Evolutionary conservation across 2,888 invertebrate genomes (phyloP).

Genomic region (Argynnis bischoffii): DNA sequence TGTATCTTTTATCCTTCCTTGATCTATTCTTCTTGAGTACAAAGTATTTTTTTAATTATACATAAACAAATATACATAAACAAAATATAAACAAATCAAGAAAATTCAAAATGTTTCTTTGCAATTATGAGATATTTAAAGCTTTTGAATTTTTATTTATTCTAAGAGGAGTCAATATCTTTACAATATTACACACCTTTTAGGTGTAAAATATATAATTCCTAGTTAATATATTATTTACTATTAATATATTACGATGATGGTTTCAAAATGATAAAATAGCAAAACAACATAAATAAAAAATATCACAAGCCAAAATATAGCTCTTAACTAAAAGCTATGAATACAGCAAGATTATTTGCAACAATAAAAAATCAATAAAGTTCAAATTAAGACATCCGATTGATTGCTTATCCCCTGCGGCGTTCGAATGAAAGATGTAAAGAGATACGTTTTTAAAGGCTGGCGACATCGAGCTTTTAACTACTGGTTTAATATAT

Average conservation of each 20-base stretch:
- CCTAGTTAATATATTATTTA: too few species aligned
- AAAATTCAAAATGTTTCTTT: too few species aligned
- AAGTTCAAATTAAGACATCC: conserved; percentile 39
- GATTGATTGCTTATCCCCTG: conserved; percentile 37
- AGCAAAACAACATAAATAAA: neutral
- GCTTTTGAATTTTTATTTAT: too few species aligned
- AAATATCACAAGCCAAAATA: neutral
- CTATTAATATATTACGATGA: too few species aligned
- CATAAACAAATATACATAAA: too few species aligned
- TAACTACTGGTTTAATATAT: neutral
- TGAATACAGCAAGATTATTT: neutral
- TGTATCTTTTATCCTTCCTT: too few species aligned
- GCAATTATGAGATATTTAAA: too few species aligned
- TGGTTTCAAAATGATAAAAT: neutral
- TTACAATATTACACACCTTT: neutral
- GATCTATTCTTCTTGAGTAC: too few species aligned
- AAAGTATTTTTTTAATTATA: too few species aligned
- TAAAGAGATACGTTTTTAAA: conserved; percentile 34
- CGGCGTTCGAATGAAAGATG: conserved; percentile 46
- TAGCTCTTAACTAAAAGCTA: neutral
- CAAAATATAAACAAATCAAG: too few species aligned
- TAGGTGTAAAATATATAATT: too few species aligned
- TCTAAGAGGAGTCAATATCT: too few species aligned
- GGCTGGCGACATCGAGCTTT: conserved; percentile 33
- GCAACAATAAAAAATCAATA: conserved; percentile 42